Evolutionary conservation across 1,140 invertebrate species (phyloP), one percentile per base, ranked within the genome.

Genomic region (Brachionus asplanchnoidis): DNA sequence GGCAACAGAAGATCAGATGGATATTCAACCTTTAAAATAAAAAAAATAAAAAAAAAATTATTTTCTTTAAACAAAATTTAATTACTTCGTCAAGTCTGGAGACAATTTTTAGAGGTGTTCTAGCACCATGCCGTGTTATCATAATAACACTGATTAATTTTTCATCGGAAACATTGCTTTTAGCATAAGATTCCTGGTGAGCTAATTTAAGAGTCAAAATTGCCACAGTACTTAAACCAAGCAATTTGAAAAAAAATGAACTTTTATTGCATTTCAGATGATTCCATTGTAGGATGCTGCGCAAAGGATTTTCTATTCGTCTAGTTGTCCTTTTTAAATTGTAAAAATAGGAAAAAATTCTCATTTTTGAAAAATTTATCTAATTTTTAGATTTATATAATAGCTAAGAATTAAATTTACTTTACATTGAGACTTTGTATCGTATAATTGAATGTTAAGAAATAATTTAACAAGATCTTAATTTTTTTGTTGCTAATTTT

Each of bases 41-140:
- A 60, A 60, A 28, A 1, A 36, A 6, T 7, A 36, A 36, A 36
- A 7, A 36, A 36, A 36, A 36, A 36, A 36, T 36, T 36, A 7
- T 9, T 8, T 26, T 60, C n/a, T 60, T 60, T 60, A 9, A 14
- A 23, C 8, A 1, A 17, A 60, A 65, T 65, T 65, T 11, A 40
- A 14, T 20, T 84, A 84, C 82, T 23, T 84, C 50, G 23, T 84
- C 82, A 2, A 84, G 17, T 32, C 11, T 73, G 7, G 82, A 68
- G 11, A 84, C 32, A 68, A 68, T 40, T 14, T 60, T 46, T 8
- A 84, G 17, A 17, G 82, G 82, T 23, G 82, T 84, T 28, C 82
- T 65, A 7, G 82, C 82, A 44, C 82, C 82, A 23, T 84, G 82
- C 70, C 82, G 28, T 12, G 79, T 82, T 7, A 82, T 65, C 79